Evolutionary conservation across 2,888 invertebrate species (phyloP), one percentile per base, ranked within the genome.

Genomic region (Drosophila niveifrons): DNA sequence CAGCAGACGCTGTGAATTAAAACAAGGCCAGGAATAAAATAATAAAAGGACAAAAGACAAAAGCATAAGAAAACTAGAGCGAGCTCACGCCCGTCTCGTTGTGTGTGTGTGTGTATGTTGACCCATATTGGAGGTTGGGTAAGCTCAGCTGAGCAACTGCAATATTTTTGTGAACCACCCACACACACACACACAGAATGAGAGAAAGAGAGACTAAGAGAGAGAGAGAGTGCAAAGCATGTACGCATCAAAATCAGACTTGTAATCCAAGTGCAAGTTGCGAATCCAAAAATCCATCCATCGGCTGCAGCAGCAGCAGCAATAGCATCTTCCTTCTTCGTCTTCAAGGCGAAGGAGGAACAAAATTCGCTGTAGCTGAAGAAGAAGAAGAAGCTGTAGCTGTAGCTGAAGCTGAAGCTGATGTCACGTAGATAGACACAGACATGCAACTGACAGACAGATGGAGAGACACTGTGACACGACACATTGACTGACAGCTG

Each of bases 361-460:
- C 62, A 68, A 75, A 74, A 76, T 73, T 78, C 75, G 72, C 77
- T 81, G 74, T 72, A 80, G 76, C 82, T 23, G 23, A 23, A 23
- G 23, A 3, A 18, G 18, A 18, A 18, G 18, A 3, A 4, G 18
- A 18, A 3, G 72, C 77, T 80, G 74, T 71, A 80, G 76, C 82
- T 85, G 89, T n/a, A n/a, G 18, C 18, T 18, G 18, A 18, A 3
- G 72, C 77, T 80, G 74, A 72, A 80, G 76, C 82, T 85, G 89
- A 90, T 90, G 90, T 90, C 90, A 89, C 91, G 88, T 90, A 90
- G 88, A 89, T 79, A 81, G 81, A 80, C 78, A 89, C 70, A 84
- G 89, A 86, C 88, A 83, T 90, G 91, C 86, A 84, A 89, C 82
- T 91, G 91, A 91, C 91, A 90, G 89, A 89, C 88, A 90, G 87